A percentile compares a stretch with the other conserved stretches of the same genome.
phyloP scores from a whole-genome alignment of 1,140 invertebrate genomes.

The Heliconius hermathena region DNA sequence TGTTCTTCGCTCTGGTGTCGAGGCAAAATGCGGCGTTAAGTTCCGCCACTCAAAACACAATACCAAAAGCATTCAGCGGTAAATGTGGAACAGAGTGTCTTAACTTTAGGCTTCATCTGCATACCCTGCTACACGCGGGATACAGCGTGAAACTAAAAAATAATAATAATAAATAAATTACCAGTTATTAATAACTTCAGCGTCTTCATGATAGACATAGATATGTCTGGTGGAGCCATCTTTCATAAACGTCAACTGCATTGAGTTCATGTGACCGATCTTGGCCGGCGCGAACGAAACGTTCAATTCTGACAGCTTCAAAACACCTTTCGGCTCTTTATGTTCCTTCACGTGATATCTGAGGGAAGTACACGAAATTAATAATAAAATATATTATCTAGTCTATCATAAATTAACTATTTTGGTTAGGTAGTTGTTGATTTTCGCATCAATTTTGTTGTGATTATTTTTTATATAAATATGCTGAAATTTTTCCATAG shows the following conservation, averaged over 20 bases:
- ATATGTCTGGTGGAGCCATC: conserved; percentile 92
- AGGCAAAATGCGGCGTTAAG: too few relatives aligned
- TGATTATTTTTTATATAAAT: not conserved
- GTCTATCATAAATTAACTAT: not conserved
- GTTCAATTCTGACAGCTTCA: conserved; percentile 92
- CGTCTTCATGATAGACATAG: conserved; percentile 92
- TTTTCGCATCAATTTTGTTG: not conserved
- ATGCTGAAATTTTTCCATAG: not conserved
- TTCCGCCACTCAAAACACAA: too few relatives aligned
- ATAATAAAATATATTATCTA: not conserved
- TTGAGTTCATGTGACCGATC: conserved; percentile 89
- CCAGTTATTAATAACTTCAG: conserved; percentile 93
- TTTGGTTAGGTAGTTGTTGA: not conserved
- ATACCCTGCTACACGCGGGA: too few relatives aligned
- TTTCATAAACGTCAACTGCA: conserved; percentile 92
- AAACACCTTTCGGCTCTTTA: conserved; percentile 91
- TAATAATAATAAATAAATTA: conserved; percentile 43
- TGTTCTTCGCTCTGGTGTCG: too few relatives aligned
- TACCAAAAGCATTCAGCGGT: too few relatives aligned
- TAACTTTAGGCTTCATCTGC: too few relatives aligned
- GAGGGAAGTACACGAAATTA: not conserved
- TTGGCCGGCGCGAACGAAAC: conserved; percentile 93
- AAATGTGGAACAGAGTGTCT: too few relatives aligned
- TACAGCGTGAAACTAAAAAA: not conserved
- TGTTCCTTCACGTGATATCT: conserved; percentile 93